Base-by-base conservation (phyloP, 2,113 vertebrate species). In the Heloderma charlesbogerti region DNA sequence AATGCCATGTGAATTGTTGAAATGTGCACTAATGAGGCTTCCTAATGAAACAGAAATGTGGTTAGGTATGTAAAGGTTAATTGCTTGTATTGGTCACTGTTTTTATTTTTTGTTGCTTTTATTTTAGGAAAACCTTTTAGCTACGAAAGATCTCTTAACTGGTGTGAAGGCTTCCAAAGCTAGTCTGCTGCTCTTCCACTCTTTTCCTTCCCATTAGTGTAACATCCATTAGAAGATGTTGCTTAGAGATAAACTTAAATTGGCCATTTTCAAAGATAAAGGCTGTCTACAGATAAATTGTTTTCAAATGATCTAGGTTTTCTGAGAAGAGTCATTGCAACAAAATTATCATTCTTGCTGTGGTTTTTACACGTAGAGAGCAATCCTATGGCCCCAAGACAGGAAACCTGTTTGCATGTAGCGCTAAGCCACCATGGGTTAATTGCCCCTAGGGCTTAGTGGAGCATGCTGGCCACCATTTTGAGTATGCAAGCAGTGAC, bases 271-370 rank as follows among this genome's bases (percentile, higher is more conserved):
- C 84, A 71, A 0, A 87, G 27, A 45, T 48, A 51, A 34, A 40
- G 29, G 16, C 60, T 87, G 2, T 69, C 86, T 45, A 72, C 57
- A 85, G 25, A 66, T 80, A n/a, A 80, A 80, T 31, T 1, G 13
- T 51, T 74, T 63, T 29, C 87, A 45, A 51, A 31, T 83, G 29
- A 87, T 48, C 22, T 71, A 10, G 12, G 82, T 78, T 89, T 92
- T 88, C 8, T 88, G 40, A 43, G 88, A 88, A 40, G 57, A 84
- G 89, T 13, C 78, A 2, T 60, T 89, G 86, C 66, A 89, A 81
- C 31, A 72, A 40, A 63, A 60, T 72, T 81, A 72, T 27, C 5
- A 87, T 51, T 34, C 66, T 37, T 75, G 29, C 88, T 92, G 67
- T 75, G n/a, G 34, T 75, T 84, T 22, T 4, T n/a, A 25, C 48